A percentile compares a stretch with the other conserved stretches of the same genome.
Conservation (phyloP, 2,113 vertebrate species). For the Neogobius melanostomus region DNA sequence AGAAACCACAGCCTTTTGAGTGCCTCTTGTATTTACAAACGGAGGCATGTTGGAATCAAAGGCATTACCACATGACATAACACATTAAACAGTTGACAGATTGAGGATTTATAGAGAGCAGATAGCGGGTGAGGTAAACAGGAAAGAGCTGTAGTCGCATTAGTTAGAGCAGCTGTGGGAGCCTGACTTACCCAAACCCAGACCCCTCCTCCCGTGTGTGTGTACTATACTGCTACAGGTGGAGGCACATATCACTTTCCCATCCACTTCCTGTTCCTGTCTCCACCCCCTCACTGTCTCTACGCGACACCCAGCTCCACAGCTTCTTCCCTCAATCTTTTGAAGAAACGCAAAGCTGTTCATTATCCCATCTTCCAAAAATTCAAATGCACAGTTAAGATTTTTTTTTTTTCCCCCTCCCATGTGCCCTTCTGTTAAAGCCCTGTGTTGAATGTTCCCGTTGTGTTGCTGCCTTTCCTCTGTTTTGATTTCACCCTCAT, state of each 20-base stretch:
- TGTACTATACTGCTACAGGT: constrained; percentile 70
- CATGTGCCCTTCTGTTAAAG: constrained; percentile 29
- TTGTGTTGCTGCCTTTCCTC: constrained; percentile 70
- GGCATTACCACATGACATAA: constrained; percentile 99
- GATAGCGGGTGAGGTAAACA: constrained; percentile 81
- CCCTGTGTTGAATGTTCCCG: constrained; percentile 41
- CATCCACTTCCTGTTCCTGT: constrained; percentile 74
- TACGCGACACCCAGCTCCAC: constrained; percentile 61
- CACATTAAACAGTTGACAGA: constrained; percentile 97
- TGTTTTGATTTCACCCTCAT: constrained; percentile 83
- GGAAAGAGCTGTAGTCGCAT: constrained; percentile 81
- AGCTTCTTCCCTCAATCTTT: constrained; percentile 57
- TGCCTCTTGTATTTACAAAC: constrained; percentile 98
- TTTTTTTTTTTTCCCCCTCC: constrained; percentile 26
- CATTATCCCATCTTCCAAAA: constrained; percentile 52
- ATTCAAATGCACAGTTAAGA: constrained; percentile 59
- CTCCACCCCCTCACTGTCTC: constrained; percentile 56
- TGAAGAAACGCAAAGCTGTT: constrained; percentile 62
- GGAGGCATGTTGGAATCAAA: constrained; percentile 98
- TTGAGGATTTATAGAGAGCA: constrained; percentile 91
- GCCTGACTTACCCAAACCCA: constrained; percentile 70
- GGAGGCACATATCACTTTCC: constrained; percentile 74
- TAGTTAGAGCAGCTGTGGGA: constrained; percentile 56
- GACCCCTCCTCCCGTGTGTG: constrained; percentile 59
- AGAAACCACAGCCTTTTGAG: constrained; percentile 99